Base-by-base conservation (phyloP, 1,140 invertebrate species). In the Coenobita brevimanus region DNA sequence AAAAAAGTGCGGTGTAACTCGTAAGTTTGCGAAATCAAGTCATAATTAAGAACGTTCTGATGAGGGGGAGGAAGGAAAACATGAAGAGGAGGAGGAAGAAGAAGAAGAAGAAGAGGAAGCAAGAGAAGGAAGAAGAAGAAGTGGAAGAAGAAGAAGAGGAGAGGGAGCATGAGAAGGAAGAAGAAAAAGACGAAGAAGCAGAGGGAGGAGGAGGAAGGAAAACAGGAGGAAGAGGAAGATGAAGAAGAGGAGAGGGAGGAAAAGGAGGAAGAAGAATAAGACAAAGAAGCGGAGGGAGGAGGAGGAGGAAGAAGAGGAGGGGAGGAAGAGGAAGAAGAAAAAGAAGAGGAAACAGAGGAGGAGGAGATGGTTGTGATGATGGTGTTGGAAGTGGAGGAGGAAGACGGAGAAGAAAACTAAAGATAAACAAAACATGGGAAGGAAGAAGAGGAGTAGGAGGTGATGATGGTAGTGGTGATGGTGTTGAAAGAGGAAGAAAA, bases 81-180 rank as follows among this genome's bases (percentile, higher is more conserved):
- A 24, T n/a, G 64, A 67, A n/a, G 64, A 67, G 64, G 64, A 67
- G 64, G 64, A 67, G 64, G 64, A 67, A n/a, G 64, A 67, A 57
- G 54, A 57, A n/a, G 54, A 57, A 57, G 54, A 57, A n/a, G 54
- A 57, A 57, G 54, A 57, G 54, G 54, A 10, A 57, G 54, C 13
- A 57, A n/a, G n/a, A n/a, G 54, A 57, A 57, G 30, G 30, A 33
- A n/a, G 30, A 33, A 24, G n/a, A 67, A 8, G 64, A 67, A 36
- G 69, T 10, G 69, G 41, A 38, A 36, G 4, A 30, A 1, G 3
- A 41, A 8, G 10, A 64, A 3, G 64, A 69, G 64, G 64, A 30
- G 64, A 17, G 38, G 24, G 64, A 27, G 64, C 30, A 71, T 30
- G 30, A 33, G 67, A n/a, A 71, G 30, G 30, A 33, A 38, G 67